Percentiles rank a stretch among this genome's conserved stretches.
These are phyloP conservation scores for Hemichromis elongatus DNA, from an alignment of 2,113 vertebrate genomes.

Conservation along the genomic window DNA sequence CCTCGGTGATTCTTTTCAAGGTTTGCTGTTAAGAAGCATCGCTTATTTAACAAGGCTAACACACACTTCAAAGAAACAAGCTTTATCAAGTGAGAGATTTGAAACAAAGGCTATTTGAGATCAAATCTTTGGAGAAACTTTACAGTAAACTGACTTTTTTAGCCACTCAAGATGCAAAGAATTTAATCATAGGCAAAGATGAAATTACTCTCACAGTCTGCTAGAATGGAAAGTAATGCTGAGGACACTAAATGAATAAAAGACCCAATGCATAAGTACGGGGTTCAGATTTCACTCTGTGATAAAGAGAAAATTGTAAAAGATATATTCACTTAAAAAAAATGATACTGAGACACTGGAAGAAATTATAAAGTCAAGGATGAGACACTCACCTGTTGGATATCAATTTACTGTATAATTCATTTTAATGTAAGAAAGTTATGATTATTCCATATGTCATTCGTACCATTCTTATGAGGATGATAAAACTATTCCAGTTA, in stretches of 20 bases:
- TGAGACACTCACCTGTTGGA: not conserved
- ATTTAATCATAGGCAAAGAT: not conserved
- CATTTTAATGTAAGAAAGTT: not conserved
- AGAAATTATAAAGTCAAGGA: not conserved
- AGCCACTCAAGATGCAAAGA: conserved; percentile 38
- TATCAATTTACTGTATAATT: conserved; percentile 1
- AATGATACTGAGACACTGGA: not conserved
- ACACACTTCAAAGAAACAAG: not conserved
- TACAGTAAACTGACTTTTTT: not conserved
- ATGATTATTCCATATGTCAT: conserved; percentile 28
- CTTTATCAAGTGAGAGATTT: conserved; percentile 15
- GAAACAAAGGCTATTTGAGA: not conserved
- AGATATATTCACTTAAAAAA: not conserved
- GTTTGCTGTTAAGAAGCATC: not conserved
- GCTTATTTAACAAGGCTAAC: not conserved
- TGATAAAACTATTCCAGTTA: not conserved
- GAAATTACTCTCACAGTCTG: not conserved
- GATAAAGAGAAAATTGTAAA: not conserved
- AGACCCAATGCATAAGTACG: not conserved
- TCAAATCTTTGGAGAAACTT: not conserved
- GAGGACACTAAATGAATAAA: not conserved
- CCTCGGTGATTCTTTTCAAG: not conserved
- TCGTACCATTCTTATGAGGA: not conserved
- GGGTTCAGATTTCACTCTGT: not conserved
- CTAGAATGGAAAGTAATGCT: not conserved